These are phyloP conservation scores for Hypanus sabinus DNA, from an alignment of 2,113 vertebrate species.

Conservation along the genomic window DNA sequence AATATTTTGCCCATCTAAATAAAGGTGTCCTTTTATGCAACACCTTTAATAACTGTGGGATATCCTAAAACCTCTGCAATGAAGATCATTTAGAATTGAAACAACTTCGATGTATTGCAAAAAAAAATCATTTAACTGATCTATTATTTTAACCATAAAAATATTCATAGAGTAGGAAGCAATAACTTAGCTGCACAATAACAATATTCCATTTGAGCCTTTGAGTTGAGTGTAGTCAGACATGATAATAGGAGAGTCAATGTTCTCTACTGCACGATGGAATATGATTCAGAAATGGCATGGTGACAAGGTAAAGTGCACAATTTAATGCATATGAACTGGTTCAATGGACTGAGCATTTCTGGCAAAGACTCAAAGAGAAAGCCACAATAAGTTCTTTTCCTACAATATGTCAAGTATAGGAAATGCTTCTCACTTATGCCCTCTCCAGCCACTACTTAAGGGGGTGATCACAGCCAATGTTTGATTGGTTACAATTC, in stretches of 20 bases:
- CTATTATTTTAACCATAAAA: too few relatives aligned
- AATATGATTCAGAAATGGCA: neutral
- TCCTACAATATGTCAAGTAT: neutral
- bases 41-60: neutral
- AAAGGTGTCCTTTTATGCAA: neutral
- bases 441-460: neutral
- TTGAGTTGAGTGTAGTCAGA: neutral
- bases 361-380: neutral
- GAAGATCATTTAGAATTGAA: too few relatives aligned
- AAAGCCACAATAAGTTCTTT: neutral
- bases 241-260: neutral
- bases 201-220: neutral
- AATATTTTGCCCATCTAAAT: neutral
- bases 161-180: too few relatives aligned
- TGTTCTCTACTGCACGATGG: neutral
- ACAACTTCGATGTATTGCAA: too few relatives aligned
- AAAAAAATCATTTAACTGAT: too few relatives aligned
- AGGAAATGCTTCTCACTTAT: neutral
- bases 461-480: neutral
- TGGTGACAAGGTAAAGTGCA: neutral
- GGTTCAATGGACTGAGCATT: neutral
- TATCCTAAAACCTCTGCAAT: neutral
- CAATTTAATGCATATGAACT: neutral
- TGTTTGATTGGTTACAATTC: neutral
- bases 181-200: too few relatives aligned